Base-by-base conservation (phyloP, 2,113 vertebrate species). In the Myrmophylax atrothorax region DNA sequence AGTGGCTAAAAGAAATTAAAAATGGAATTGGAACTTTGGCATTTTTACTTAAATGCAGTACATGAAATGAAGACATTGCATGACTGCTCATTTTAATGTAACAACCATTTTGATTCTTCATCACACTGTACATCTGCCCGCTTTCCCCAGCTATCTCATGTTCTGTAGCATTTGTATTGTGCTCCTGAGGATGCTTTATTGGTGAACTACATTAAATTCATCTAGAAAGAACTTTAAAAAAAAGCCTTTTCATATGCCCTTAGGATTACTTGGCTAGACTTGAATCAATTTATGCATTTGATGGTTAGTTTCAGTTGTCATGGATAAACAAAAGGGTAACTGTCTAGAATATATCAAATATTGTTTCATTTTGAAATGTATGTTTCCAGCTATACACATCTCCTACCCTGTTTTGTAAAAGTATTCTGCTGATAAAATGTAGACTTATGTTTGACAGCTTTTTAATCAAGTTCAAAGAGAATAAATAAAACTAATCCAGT, bases 401-500 rank as follows among this genome's bases (percentile, higher is more conserved):
- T 84, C 82, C 94, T 95, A 92, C 79, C 72, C 59, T 85, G 84
- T 98, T 98, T 98, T 98, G 96, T 97, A 94, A 96, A 97, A 97
- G 92, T 97, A 97, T 97, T 97, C 96, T 96, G 94, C 95, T 96
- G 96, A 97, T 98, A 98, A 97, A 98, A 97, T 96, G 96, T 98
- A 97, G 97, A 96, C 95, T 98, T 98, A 80, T 91, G 94, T 98
- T 97, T 98, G 97, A 98, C 97, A 98, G 97, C 95, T 93, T 98
- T 98, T 98, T 98, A 98, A 98, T 98, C 97, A 98, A 98, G 98
- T 98, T 98, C 97, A 97, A 97, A 97, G 35, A 90, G 95, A 98
- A 98, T 97, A 97, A 98, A 98, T 98, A 98, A 98, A 98, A 98
- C 96, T 98, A 98, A 98, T 97, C 97, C 97, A 97, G 95, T 97